Evolutionary conservation across 2,888 invertebrate genomes (phyloP).

Genomic region (Yponomeuta sedellus): DNA sequence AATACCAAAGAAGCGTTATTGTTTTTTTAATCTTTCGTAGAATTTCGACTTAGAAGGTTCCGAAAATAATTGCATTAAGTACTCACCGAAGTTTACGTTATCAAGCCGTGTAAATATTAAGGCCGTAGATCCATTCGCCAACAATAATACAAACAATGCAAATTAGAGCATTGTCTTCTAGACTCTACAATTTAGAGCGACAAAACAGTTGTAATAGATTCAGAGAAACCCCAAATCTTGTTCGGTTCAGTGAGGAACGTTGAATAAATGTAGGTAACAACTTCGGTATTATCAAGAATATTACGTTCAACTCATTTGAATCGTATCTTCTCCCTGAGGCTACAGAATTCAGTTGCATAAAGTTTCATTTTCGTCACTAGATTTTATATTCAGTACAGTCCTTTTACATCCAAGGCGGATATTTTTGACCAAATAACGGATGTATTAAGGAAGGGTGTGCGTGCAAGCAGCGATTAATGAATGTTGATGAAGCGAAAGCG

Average conservation of each 20-base stretch:
- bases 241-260: constrained; percentile 2
- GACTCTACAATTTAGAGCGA: not conserved
- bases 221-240: not conserved
- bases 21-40: too few relatives aligned
- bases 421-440: constrained; percentile 11
- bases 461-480: too few relatives aligned
- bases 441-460: too few relatives aligned
- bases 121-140: not conserved
- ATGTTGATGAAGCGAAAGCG: too few relatives aligned
- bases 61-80: not conserved
- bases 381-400: too few relatives aligned
- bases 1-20: too few relatives aligned
- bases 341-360: constrained; percentile 53
- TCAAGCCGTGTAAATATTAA: not conserved
- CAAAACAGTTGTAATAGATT: not conserved
- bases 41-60: not conserved
- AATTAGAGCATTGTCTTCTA: not conserved
- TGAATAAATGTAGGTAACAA: constrained; percentile 4
- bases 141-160: not conserved
- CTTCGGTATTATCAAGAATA: constrained; percentile 52
- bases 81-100: not conserved
- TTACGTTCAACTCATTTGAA: constrained; percentile 67
- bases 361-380: constrained; percentile 26
- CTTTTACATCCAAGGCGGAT: too few relatives aligned
- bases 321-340: constrained; percentile 42